A percentile compares a stretch with the other conserved stretches of the same genome.
Evolutionary conservation across 2,113 vertebrate genomes (phyloP).

Genomic region (Thomomys bottae): DNA sequence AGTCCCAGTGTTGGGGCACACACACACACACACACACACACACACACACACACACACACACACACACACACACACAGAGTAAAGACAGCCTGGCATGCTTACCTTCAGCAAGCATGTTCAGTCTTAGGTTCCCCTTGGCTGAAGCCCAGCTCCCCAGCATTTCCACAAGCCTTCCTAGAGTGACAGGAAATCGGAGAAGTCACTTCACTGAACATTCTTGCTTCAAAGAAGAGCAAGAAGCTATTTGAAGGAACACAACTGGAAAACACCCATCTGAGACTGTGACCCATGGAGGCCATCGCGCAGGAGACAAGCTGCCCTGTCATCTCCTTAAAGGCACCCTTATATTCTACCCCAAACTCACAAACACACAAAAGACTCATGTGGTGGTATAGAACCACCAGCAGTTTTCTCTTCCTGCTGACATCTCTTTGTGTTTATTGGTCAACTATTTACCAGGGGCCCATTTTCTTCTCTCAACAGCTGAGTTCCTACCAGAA

Average conservation of each 20-base stretch:
- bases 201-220: neutral
- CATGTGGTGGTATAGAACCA: neutral
- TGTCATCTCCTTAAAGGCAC: neutral
- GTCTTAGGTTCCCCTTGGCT: neutral
- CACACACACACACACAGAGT: too few species aligned
- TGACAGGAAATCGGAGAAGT: neutral
- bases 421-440: neutral
- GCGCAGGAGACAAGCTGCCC: neutral
- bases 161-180: neutral
- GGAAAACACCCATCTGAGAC: neutral
- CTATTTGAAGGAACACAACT: neutral
- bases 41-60: too few species aligned
- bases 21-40: too few species aligned
- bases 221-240: neutral
- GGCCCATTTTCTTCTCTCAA: neutral
- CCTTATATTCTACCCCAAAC: neutral
- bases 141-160: neutral
- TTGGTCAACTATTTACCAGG: slow-evolving; percentile 8
- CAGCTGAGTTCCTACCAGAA: neutral
- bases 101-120: neutral
- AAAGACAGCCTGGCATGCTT: slow-evolving; percentile 1
- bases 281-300: neutral
- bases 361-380: neutral
- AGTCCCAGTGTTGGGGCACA: too few species aligned
- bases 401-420: neutral